These are phyloP conservation scores for Onychorhynchus coronatus DNA, from an alignment of 2,113 vertebrate genomes.

Conservation along the genomic window DNA sequence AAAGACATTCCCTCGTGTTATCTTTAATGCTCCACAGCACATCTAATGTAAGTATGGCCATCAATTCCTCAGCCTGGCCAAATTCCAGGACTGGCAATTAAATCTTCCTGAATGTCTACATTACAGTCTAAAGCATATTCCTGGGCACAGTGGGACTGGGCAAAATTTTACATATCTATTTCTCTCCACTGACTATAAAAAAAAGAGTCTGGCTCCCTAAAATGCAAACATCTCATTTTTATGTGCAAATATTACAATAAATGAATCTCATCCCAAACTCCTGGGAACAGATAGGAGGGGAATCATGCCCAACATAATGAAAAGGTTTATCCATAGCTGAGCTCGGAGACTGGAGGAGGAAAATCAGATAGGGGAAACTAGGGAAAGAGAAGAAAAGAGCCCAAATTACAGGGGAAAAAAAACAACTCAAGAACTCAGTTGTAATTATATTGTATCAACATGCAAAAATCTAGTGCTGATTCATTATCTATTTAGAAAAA, in stretches of 20 bases:
- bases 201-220: not conserved
- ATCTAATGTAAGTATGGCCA: not conserved
- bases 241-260: conserved; percentile 44
- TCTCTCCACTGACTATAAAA: conserved; percentile 12
- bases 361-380: not conserved
- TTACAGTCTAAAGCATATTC: not conserved
- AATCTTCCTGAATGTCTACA: not conserved
- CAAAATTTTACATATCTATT: conserved; percentile 8
- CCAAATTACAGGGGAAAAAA: not conserved
- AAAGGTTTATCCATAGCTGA: not conserved
- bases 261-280: not conserved
- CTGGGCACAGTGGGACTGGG: not conserved
- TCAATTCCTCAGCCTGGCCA: conserved; percentile 14
- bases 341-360: not conserved
- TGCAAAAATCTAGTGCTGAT: not conserved
- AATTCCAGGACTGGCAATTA: conserved; percentile 20
- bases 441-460: not conserved
- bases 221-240: conserved; percentile 26
- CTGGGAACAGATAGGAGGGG: not conserved
- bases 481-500: conserved; percentile 26
- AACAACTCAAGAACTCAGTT: not conserved
- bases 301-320: not conserved
- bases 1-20: not conserved
- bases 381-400: not conserved
- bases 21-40: conserved; percentile 1